phyloP scores from a whole-genome alignment of 2,113 vertebrate genomes.

The Charina bottae region DNA sequence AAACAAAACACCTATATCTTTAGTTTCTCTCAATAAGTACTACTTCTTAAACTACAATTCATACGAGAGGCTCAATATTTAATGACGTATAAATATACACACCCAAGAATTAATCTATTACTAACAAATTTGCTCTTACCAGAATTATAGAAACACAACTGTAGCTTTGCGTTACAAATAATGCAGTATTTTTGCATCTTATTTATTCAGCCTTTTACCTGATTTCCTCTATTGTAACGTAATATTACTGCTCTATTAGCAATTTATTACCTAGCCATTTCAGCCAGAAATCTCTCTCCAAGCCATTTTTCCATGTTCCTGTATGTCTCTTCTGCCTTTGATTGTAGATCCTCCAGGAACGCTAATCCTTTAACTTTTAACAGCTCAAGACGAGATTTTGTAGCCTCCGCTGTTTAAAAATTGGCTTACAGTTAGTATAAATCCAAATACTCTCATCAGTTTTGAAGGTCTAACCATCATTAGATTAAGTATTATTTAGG shows the following conservation, averaged over 20 bases:
- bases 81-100: not conserved
- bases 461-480: not conserved
- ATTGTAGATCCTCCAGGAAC: constrained; percentile 74
- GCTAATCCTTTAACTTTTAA: constrained; percentile 80
- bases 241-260: not conserved
- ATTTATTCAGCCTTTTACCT: not conserved
- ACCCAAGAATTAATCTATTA: not conserved
- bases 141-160: not conserved
- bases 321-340: constrained; percentile 73
- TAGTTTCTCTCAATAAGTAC: not conserved
- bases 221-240: not conserved
- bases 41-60: not conserved
- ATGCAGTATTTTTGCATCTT: not conserved
- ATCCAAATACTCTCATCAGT: constrained; percentile 19
- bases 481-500: not conserved
- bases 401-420: constrained; percentile 73
- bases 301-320: constrained; percentile 83
- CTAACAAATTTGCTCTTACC: not conserved
- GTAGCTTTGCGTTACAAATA: not conserved
- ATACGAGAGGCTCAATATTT: not conserved
- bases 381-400: constrained; percentile 78
- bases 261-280: constrained; percentile 83
- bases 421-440: constrained; percentile 12
- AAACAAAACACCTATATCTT: not conserved
- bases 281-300: constrained; percentile 76